Base-by-base conservation (phyloP, 2,888 invertebrate species). In the Campaea margaritaria region DNA sequence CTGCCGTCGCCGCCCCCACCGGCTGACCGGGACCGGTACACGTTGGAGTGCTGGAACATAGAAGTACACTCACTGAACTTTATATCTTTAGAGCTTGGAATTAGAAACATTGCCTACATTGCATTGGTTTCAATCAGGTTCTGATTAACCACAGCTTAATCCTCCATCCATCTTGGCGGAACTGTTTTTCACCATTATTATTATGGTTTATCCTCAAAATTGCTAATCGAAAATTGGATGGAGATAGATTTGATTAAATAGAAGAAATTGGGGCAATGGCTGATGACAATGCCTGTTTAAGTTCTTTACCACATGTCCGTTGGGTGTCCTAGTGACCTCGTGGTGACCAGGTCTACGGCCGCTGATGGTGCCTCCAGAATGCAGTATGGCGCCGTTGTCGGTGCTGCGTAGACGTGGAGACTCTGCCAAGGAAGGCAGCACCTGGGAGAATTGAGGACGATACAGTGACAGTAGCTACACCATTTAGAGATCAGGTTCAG, bases 281-380 rank as follows among this genome's bases (percentile, higher is more conserved):
- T 31, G 31, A 9, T 7, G 31, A 12, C n/a, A 10, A 11, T 34
- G 34, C 8, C n/a, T 10, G 31, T 7, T 28, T 1, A 11, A 12
- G 51, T 28, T 21, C 9, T 79, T 77, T 68, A 91, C 91, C 79
- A 85, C 85, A 68, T 89, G 87, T 58, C 88, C 89, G 46, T 86
- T 85, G 0, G 85, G 82, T 1, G 80, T 70, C 55, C 83, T 78
- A 15, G 76, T 65, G 41, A 70, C 73, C 7, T 88, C 89, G 36
- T 76, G 78, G 42, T 75, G 70, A 43, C 46, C 51, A 10, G 93
- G 93, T 55, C 93, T 93, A 56, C 96, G 92, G 4, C 96, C 96
- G 72, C 95, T 96, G 79, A 97, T 95, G 65, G 97, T 97, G 50
- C 97, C 97, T 0, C 96, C 97, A 5, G 96, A 95, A 73, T 96